Conservation (phyloP, 30 jellyfish, hydroid and myxozoan species). For the Catostylus mosaicus region DNA sequence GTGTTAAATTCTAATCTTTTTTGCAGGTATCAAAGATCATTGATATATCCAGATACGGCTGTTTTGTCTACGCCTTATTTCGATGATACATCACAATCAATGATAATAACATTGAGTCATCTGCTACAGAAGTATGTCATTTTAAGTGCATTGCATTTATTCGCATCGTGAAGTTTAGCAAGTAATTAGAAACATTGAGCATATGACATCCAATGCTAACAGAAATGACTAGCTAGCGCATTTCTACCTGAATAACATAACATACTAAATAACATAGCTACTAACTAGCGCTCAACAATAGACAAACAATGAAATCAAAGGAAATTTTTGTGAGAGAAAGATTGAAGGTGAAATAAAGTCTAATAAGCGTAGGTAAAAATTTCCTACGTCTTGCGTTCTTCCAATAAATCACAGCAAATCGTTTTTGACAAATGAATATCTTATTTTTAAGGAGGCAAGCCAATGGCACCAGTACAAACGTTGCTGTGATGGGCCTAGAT, state of each 20-base stretch:
- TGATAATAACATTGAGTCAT: slow-evolving; percentile 23
- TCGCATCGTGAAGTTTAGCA: not conserved
- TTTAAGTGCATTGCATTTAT: not conserved
- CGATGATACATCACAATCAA: slow-evolving; percentile 2
- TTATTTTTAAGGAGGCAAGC: not conserved
- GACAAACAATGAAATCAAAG: too few species aligned
- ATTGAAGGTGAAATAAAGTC: too few species aligned
- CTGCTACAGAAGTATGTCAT: slow-evolving; percentile 12
- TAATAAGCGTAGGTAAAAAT: too few species aligned
- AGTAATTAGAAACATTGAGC: not conserved
- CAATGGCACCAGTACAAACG: not conserved
- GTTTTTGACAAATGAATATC: too few species aligned
- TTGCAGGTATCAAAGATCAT: slow-evolving; percentile 37
- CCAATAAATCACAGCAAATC: too few species aligned
- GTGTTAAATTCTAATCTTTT: not conserved
- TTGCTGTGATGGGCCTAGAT: slow-evolving; percentile 28
- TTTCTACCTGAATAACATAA: too few species aligned
- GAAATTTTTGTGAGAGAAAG: too few species aligned
- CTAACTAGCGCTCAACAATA: too few species aligned
- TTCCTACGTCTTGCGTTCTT: too few species aligned
- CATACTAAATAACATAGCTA: not conserved
- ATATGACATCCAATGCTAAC: too few species aligned
- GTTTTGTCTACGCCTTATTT: slow-evolving; percentile 29
- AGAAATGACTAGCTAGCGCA: too few species aligned
- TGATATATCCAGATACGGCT: slow-evolving; percentile 19